Percentiles rank a stretch among this genome's conserved stretches.
phyloP scores from a whole-genome alignment of 2,888 invertebrate species.

The Macrostomum cliftonense region DNA sequence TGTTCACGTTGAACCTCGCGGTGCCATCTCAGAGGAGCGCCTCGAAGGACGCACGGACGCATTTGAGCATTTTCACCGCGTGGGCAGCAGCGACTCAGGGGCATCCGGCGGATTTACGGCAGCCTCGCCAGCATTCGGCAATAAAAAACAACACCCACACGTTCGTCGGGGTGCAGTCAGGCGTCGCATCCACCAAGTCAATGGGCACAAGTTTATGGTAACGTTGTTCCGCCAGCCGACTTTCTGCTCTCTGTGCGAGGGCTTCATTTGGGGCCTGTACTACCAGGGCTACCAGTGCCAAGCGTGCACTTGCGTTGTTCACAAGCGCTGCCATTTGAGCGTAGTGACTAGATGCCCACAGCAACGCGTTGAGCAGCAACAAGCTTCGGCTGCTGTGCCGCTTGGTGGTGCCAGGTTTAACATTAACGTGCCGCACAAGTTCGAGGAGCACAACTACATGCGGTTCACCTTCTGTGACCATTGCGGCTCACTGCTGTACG shows the following conservation, averaged over 20 bases:
- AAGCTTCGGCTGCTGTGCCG: too few species aligned
- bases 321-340: constrained; percentile 88
- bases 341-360: constrained; percentile 98
- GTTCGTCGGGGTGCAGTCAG: constrained; percentile 79
- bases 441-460: constrained; percentile 75
- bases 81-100: too few species aligned
- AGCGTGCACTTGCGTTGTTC: constrained; percentile 95
- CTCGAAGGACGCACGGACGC: too few species aligned
- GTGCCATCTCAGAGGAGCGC: too few species aligned
- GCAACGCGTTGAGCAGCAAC: constrained; percentile 61
- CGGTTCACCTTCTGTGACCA: constrained; percentile 98
- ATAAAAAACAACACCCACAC: too few species aligned
- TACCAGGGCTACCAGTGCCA: constrained; percentile 44
- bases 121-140: too few species aligned
- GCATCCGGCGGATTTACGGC: too few species aligned
- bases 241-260: constrained; percentile 95
- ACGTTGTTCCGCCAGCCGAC: constrained; percentile 94
- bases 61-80: too few species aligned
- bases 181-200: constrained; percentile 82
- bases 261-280: constrained; percentile 77
- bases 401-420: constrained; percentile 47
- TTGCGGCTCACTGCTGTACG: constrained; percentile 88
- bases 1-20: too few species aligned
- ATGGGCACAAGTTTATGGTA: constrained; percentile 98
- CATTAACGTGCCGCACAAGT: constrained; percentile 91